phyloP scores from a whole-genome alignment of 1,140 invertebrate genomes.

The Brachionus angularis region DNA sequence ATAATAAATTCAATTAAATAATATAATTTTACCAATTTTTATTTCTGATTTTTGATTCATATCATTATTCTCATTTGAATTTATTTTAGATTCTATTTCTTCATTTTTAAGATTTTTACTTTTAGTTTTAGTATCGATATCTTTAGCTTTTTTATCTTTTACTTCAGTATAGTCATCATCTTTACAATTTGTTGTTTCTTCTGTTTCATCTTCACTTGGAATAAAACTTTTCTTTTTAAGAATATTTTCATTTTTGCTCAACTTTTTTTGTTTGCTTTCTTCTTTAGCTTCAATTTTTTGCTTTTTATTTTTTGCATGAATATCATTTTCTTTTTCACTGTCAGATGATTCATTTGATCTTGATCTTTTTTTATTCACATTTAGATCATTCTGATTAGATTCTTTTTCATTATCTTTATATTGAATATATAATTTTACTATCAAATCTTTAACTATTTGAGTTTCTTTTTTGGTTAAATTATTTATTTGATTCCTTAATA shows the following conservation, averaged over 20 bases:
- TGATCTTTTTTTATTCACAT: not conserved
- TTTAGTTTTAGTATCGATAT: too few relatives aligned
- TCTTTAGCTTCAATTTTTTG: too few relatives aligned
- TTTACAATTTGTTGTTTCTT: too few relatives aligned
- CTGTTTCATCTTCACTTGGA: too few relatives aligned
- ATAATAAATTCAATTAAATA: too few relatives aligned
- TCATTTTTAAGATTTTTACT: not conserved
- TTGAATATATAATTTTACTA: not conserved
- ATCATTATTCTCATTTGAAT: not conserved
- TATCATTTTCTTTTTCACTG: not conserved
- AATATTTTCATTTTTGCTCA: too few relatives aligned
- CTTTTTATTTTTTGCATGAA: not conserved
- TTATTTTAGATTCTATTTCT: not conserved
- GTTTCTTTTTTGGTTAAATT: not conserved
- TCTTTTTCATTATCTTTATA: constrained; percentile 25
- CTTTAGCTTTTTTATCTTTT: not conserved
- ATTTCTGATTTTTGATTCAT: too few relatives aligned
- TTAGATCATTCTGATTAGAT: not conserved
- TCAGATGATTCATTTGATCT: not conserved
- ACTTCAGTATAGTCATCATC: not conserved
- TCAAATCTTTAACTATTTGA: constrained; percentile 22
- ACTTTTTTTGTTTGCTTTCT: too few relatives aligned
- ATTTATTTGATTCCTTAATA: not conserved
- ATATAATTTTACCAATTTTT: too few relatives aligned
- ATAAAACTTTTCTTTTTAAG: too few relatives aligned